Evolutionary conservation across 2,888 invertebrate genomes (phyloP).

Genomic region (Sesamia inferens): DNA sequence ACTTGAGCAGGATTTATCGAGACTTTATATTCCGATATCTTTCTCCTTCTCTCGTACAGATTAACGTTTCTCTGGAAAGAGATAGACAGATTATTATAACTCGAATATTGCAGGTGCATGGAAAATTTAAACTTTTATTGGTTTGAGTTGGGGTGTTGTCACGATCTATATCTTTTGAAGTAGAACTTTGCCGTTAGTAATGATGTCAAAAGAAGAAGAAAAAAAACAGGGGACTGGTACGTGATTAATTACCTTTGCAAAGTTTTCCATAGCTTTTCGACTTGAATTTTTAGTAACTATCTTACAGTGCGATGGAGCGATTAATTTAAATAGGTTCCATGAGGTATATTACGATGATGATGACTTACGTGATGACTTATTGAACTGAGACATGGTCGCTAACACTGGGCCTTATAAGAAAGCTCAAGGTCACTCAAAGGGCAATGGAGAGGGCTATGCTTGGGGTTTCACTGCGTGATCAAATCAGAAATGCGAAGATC

Average conservation of each 20-base stretch:
- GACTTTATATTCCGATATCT: slow-evolving; percentile 33
- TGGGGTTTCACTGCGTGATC: no score
- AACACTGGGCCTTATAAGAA: no score
- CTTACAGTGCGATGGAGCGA: no score
- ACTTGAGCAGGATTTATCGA: slow-evolving; percentile 60
- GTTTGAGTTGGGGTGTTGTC: slow-evolving; percentile 34
- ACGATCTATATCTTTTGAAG: slow-evolving; percentile 17
- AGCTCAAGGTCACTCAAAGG: no score
- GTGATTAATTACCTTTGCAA: background rate
- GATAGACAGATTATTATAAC: slow-evolving; percentile 35
- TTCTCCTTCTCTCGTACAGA: slow-evolving; percentile 18
- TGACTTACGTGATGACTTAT: no score
- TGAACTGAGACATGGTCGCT: no score
- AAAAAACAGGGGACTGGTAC: background rate
- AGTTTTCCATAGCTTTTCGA: background rate
- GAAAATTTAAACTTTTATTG: slow-evolving; percentile 43
- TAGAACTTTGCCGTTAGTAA: background rate
- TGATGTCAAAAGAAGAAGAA: background rate
- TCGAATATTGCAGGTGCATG: slow-evolving; percentile 48
- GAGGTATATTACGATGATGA: no score
- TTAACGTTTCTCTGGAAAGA: slow-evolving; percentile 4
- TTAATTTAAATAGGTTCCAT: no score
- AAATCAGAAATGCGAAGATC: no score
- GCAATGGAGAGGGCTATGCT: no score
- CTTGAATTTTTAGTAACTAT: no score